These are phyloP conservation scores for Agrypnus murinus DNA, from an alignment of 2,888 invertebrate genomes.

Conservation along the genomic window DNA sequence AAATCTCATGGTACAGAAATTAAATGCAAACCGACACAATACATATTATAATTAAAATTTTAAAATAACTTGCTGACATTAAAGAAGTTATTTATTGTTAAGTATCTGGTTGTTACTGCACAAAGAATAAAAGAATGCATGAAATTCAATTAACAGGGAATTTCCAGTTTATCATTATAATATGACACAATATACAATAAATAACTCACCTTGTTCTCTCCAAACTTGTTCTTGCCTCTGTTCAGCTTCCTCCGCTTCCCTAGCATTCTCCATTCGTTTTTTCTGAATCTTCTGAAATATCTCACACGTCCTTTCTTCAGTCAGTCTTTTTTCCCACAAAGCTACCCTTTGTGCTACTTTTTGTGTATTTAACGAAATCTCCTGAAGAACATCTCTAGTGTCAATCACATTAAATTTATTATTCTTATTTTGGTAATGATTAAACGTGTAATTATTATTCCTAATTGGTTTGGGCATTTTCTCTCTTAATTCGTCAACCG, in stretches of 20 bases:
- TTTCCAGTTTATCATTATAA: no score
- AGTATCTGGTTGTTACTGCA: no score
- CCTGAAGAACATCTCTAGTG: slow-evolving; percentile 69
- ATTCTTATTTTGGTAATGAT: slow-evolving; percentile 66
- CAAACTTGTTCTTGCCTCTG: slow-evolving; percentile 77
- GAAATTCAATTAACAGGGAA: no score
- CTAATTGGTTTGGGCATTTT: slow-evolving; percentile 69
- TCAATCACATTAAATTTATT: slow-evolving; percentile 61
- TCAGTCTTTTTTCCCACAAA: slow-evolving; percentile 80
- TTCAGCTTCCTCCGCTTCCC: slow-evolving; percentile 77
- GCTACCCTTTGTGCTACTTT: slow-evolving; percentile 79
- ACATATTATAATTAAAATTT: no score
- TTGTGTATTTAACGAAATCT: slow-evolving; percentile 70
- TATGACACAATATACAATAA: no score
- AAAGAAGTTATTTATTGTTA: no score
- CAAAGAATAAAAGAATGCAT: no score
- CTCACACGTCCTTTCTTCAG: slow-evolving; percentile 79
- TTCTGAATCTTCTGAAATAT: slow-evolving; percentile 77
- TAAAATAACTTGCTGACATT: no score
- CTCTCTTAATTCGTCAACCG: slow-evolving; percentile 78
- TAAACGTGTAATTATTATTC: slow-evolving; percentile 65
- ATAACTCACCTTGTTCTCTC: slow-evolving; percentile 77
- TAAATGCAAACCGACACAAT: no score
- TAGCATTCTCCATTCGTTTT: slow-evolving; percentile 73
- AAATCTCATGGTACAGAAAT: no score